phyloP scores from a whole-genome alignment of 2,888 invertebrate genomes.

The Lomographa bimaculata region DNA sequence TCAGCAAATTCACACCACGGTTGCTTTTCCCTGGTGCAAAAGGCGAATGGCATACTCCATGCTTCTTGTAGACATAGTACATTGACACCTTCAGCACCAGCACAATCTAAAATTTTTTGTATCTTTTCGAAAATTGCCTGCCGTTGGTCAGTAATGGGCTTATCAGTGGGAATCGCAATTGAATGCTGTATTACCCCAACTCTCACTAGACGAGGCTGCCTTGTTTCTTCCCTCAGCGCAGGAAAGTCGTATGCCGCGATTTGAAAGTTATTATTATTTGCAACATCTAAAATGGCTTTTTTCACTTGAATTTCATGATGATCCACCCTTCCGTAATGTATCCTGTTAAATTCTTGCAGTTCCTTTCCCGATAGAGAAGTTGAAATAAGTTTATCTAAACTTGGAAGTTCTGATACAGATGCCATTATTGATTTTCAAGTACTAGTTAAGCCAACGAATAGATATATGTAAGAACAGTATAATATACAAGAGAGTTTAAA shows the following conservation, averaged over 20 bases:
- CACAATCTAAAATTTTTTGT: constrained; percentile 88
- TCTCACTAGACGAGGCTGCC: constrained; percentile 88
- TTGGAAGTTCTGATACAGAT: constrained; percentile 49
- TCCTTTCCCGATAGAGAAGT: constrained; percentile 66
- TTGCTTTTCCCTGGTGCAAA: constrained; percentile 97
- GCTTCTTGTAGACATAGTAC: constrained; percentile 98
- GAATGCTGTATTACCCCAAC: constrained; percentile 95
- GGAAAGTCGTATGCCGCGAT: constrained; percentile 89
- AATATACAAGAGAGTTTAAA: too few relatives aligned
- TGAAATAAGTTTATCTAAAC: constrained; percentile 60
- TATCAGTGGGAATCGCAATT: constrained; percentile 89
- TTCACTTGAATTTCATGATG: constrained; percentile 80
- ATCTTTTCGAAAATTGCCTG: constrained; percentile 91
- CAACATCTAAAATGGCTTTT: constrained; percentile 65
- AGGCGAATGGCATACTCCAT: constrained; percentile 99
- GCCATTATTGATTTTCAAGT: too few relatives aligned
- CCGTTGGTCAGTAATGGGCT: constrained; percentile 89
- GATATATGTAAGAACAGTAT: too few relatives aligned
- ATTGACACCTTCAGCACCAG: constrained; percentile 92
- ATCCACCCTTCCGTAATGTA: constrained; percentile 90
- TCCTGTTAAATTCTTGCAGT: constrained; percentile 86
- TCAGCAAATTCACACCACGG: constrained; percentile 99
- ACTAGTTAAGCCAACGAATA: too few relatives aligned
- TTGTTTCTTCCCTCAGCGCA: constrained; percentile 87
- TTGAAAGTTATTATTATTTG: constrained; percentile 86